Percentiles rank a stretch among this genome's conserved stretches.
Conservation (phyloP, 1,140 invertebrate species). For the Cydia amplana region DNA sequence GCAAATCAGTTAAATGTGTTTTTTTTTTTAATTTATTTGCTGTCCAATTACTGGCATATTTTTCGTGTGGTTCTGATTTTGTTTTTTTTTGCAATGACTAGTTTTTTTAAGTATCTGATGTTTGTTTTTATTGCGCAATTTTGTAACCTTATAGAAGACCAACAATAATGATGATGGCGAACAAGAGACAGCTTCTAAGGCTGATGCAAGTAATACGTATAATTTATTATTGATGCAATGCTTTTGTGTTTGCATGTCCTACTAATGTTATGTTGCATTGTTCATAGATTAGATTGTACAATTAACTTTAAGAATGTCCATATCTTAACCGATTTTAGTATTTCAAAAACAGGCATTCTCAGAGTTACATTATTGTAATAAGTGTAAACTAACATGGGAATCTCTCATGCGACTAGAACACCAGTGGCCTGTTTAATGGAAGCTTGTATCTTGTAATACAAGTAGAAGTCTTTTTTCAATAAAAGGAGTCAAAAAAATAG, state of each 20-base stretch:
- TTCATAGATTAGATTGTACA: neutral
- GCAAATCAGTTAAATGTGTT: too few species aligned
- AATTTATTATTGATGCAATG: slow-evolving; percentile 63
- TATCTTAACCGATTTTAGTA: neutral
- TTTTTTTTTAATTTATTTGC: too few species aligned
- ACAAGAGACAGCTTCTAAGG: slow-evolving; percentile 68
- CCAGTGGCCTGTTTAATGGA: too few species aligned
- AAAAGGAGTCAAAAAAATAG: too few species aligned
- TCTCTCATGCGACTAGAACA: neutral
- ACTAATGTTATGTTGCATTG: slow-evolving; percentile 42
- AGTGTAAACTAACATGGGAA: slow-evolving; percentile 15
- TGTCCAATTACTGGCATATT: neutral
- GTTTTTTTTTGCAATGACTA: slow-evolving; percentile 11
- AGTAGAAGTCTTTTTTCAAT: too few species aligned
- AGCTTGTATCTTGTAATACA: too few species aligned
- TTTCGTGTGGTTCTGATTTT: neutral
- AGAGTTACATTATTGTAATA: neutral
- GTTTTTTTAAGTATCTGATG: slow-evolving; percentile 40
- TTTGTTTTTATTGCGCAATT: slow-evolving; percentile 36
- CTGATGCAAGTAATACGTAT: slow-evolving; percentile 72
- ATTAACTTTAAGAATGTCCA: neutral
- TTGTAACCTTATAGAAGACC: slow-evolving; percentile 75
- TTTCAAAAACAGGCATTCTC: neutral
- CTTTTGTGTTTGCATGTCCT: slow-evolving; percentile 64
- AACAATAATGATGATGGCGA: slow-evolving; percentile 69